Evolutionary conservation across 2,888 invertebrate genomes (phyloP).

Genomic region (Gortyna flavago): DNA sequence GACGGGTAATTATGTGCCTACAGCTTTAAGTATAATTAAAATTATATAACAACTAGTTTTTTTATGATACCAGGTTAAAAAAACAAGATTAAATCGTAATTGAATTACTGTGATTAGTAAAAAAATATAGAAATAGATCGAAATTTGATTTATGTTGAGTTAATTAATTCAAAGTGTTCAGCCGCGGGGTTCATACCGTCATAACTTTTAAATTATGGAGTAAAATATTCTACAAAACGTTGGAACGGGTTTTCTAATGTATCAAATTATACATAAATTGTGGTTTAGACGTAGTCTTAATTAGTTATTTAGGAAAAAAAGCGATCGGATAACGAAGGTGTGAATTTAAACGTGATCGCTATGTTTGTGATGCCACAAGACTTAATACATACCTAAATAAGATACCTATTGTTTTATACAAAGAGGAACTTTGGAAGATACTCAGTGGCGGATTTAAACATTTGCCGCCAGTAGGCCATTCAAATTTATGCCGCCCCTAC

Average conservation of each 20-base stretch:
- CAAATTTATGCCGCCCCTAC: too few relatives aligned
- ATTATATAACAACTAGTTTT: slow-evolving; percentile 13
- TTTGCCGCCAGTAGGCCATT: too few relatives aligned
- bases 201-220: slow-evolving; percentile 62
- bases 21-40: slow-evolving; percentile 18
- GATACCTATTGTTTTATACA: not conserved
- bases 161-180: slow-evolving; percentile 64
- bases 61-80: slow-evolving; percentile 17
- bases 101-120: slow-evolving; percentile 62
- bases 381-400: not conserved
- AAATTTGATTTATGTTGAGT: slow-evolving; percentile 62
- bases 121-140: slow-evolving; percentile 57
- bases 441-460: too few relatives aligned
- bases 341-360: slow-evolving; percentile 29
- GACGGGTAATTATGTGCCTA: slow-evolving; percentile 4
- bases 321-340: slow-evolving; percentile 24
- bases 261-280: slow-evolving; percentile 44
- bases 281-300: slow-evolving; percentile 43
- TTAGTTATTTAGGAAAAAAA: slow-evolving; percentile 34
- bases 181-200: slow-evolving; percentile 58
- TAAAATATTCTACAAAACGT: slow-evolving; percentile 50
- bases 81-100: slow-evolving; percentile 59
- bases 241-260: slow-evolving; percentile 45
- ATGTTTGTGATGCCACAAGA: not conserved
- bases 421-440: not conserved